Evolutionary conservation across 2,113 vertebrate genomes (phyloP).

Genomic region (Microcebus jonahi): DNA sequence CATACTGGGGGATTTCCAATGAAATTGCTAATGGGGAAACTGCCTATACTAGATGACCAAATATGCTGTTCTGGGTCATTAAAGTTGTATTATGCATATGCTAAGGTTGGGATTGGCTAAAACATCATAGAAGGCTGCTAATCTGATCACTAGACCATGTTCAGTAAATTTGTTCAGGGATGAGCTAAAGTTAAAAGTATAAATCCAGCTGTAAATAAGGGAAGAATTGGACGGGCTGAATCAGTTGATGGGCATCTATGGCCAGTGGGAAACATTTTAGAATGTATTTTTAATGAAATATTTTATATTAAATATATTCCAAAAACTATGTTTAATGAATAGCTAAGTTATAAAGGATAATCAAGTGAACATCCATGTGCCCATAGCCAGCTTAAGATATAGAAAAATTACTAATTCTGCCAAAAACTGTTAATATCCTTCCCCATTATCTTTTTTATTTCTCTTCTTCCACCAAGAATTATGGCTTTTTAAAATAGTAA

Average conservation of each 20-base stretch:
- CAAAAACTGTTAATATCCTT: not conserved
- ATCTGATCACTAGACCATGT: slow-evolving; percentile 78
- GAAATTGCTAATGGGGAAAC: slow-evolving; percentile 71
- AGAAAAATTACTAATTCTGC: slow-evolving; percentile 34
- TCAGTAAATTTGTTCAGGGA: slow-evolving; percentile 75
- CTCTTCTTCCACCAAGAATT: not conserved
- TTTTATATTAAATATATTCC: not conserved
- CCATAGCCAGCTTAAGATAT: not conserved
- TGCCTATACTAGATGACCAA: slow-evolving; percentile 68
- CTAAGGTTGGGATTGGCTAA: slow-evolving; percentile 72
- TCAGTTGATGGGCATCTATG: slow-evolving; percentile 18
- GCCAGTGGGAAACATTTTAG: slow-evolving; percentile 55
- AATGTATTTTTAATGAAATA: slow-evolving; percentile 43
- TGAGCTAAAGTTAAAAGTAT: slow-evolving; percentile 70
- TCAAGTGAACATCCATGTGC: not conserved
- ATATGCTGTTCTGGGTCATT: slow-evolving; percentile 78
- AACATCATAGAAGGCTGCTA: slow-evolving; percentile 29
- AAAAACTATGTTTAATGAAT: slow-evolving; percentile 4
- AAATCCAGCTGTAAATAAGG: slow-evolving; percentile 74
- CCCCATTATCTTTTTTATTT: not conserved
- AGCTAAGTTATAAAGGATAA: not conserved
- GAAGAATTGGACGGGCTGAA: slow-evolving; percentile 58
- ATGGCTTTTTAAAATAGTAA: not conserved
- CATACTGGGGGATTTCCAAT: slow-evolving; percentile 65
- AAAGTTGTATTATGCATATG: slow-evolving; percentile 79